Evolutionary conservation across 2,888 invertebrate genomes (phyloP), one percentile per base, ranked within the genome.

Genomic region (Tinea pellionella): DNA sequence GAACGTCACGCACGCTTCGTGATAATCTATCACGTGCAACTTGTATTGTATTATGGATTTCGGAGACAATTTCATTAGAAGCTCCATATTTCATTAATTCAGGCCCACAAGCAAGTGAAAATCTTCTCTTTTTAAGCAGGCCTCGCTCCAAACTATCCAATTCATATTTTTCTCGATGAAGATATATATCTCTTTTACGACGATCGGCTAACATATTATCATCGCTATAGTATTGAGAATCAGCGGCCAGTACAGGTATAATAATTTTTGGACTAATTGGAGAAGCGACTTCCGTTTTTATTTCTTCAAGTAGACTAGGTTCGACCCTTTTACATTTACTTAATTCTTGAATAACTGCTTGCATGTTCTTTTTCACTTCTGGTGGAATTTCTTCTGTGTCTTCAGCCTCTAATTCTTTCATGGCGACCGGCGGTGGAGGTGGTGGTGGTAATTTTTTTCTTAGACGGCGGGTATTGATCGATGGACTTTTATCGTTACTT

Each of bases 331-430:
- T 72, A 65, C 87, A 87, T 66, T 79, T 75, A 63, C 80, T 81
- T 2, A 90, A 72, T 70, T 90, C 90, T 55, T 86, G 83, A 62
- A 90, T 90, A 19, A 91, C 90, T 9, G 90, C 90, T 66, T 89
- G 88, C 90, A 90, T 90, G 69, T 89, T 90, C 57, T 86, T 79
- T 70, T 90, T 90, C 0, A 90, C 85, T 68, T 89, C 87, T 55
- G 83, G 84, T 43, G 87, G 84, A 61, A 90, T 82, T 59, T 83
- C 77, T 64, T 73, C 74, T 42, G 71, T 69, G 11, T 79, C 78
- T 60, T 80, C 77, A 29, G 59, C 16, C 18, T 59, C 37, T 13
- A 63, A 59, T 19, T 65, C 57, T 60, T 69, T 68, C 60, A 66
- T 64, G 3, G 64, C 62, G 59, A 68, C 69, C 3, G 88, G 86